Conservation (phyloP, 2,113 vertebrate genomes). For the Aegotheles bennettii region DNA sequence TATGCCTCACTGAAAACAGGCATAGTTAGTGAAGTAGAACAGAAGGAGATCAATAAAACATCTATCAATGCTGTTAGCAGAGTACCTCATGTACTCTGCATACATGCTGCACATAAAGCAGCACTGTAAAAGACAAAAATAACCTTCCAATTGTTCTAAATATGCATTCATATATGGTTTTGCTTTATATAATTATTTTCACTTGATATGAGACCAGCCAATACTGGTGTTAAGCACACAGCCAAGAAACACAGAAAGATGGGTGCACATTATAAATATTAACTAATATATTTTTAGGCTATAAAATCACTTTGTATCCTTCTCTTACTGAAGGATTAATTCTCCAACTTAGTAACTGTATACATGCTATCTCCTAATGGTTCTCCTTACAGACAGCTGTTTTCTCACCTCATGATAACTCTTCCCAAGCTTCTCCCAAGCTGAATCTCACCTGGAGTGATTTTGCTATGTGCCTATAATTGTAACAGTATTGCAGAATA, state of each 20-base stretch:
- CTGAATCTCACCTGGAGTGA: not conserved
- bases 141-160: not conserved
- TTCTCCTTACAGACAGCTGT: not conserved
- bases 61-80: not conserved
- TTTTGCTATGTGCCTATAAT: not conserved
- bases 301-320: not conserved
- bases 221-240: not conserved
- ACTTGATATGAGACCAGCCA: not conserved
- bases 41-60: constrained; percentile 24
- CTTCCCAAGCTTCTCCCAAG: not conserved
- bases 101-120: not conserved
- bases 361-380: not conserved
- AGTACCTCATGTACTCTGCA: not conserved
- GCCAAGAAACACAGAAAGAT: not conserved
- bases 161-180: not conserved
- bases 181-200: not conserved
- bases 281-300: not conserved
- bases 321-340: not conserved
- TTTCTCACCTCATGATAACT: not conserved
- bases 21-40: not conserved
- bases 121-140: not conserved
- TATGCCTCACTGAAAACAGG: not conserved
- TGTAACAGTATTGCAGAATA: not conserved
- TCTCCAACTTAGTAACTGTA: not conserved
- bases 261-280: not conserved